These are phyloP conservation scores for Mesocentrotus franciscanus DNA, from an alignment of 53 echinoderm and acorn worm species.

Conservation along the genomic window DNA sequence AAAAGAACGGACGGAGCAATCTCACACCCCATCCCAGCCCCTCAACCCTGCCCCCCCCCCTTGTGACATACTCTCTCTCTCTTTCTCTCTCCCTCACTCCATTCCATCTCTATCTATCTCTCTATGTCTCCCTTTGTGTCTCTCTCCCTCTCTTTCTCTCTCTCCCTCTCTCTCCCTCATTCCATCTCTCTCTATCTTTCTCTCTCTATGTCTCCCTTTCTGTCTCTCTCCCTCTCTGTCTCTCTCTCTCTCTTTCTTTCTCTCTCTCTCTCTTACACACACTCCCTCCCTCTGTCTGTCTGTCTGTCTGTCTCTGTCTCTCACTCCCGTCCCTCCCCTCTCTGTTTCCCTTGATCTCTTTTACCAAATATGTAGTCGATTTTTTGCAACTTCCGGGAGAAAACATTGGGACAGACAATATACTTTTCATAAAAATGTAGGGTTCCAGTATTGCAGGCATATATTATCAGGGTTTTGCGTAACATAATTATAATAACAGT, in stretches of 20 bases:
- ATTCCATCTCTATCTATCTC: constrained; percentile 11
- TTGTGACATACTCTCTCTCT: background rate
- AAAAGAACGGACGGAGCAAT: background rate
- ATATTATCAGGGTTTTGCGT: too few species aligned
- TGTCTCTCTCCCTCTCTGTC: background rate
- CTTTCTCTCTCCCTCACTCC: background rate
- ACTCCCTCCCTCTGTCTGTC: too few species aligned
- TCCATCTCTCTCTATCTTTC: background rate
- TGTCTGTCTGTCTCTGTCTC: background rate
- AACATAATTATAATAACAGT: too few species aligned
- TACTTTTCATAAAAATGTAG: too few species aligned
- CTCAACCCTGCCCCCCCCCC: background rate
- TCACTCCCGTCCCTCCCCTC: background rate
- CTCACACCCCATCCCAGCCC: background rate
- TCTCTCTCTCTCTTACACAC: background rate
- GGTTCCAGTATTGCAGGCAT: too few species aligned
- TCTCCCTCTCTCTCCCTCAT: background rate
- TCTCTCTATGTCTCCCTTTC: background rate
- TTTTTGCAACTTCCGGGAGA: background rate
- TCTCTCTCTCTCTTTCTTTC: background rate
- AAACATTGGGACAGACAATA: too few species aligned
- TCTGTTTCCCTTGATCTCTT: background rate
- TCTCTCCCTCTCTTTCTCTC: background rate
- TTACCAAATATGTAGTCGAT: too few species aligned
- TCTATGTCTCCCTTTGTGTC: too few species aligned